These are phyloP conservation scores for Oophaga pumilio DNA, from an alignment of 2,113 vertebrate genomes.

Conservation along the genomic window DNA sequence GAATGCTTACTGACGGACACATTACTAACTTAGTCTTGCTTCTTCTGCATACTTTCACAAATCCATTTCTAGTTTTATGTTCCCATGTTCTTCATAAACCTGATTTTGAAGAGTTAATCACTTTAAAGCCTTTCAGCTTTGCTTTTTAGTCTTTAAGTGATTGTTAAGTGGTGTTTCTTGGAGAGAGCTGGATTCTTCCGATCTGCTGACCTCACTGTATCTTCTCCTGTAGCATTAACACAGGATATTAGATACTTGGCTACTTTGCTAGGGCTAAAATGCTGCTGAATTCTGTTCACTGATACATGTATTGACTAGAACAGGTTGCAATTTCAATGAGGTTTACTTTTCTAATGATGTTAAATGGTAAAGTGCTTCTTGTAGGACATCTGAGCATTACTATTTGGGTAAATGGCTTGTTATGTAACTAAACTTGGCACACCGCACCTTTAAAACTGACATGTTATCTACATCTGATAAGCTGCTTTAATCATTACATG, in stretches of 20 bases:
- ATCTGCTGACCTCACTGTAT: conserved; percentile 43
- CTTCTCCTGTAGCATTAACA: not conserved
- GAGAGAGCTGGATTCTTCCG: conserved; percentile 27
- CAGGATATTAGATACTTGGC: conserved; percentile 45
- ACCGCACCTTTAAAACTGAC: not conserved
- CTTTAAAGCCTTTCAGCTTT: conserved; percentile 14
- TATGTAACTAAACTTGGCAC: not conserved
- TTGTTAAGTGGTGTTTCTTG: conserved; percentile 47
- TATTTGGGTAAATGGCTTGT: not conserved
- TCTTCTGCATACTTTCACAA: not conserved
- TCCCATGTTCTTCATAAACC: not conserved
- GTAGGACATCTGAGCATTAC: not conserved
- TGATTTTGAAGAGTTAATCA: conserved; percentile 32
- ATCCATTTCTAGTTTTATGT: not conserved
- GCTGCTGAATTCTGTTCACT: not conserved
- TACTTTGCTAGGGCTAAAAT: conserved; percentile 3
- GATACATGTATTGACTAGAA: not conserved
- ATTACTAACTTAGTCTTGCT: not conserved
- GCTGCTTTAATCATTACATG: not conserved
- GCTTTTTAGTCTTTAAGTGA: conserved; percentile 34
- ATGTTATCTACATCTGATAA: conserved; percentile 13
- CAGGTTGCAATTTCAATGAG: not conserved
- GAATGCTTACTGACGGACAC: not conserved
- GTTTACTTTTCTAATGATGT: not conserved
- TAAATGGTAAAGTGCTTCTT: conserved; percentile 4